Conservation (phyloP, 2,888 invertebrate species). For the Lasioglossum villosulum region DNA sequence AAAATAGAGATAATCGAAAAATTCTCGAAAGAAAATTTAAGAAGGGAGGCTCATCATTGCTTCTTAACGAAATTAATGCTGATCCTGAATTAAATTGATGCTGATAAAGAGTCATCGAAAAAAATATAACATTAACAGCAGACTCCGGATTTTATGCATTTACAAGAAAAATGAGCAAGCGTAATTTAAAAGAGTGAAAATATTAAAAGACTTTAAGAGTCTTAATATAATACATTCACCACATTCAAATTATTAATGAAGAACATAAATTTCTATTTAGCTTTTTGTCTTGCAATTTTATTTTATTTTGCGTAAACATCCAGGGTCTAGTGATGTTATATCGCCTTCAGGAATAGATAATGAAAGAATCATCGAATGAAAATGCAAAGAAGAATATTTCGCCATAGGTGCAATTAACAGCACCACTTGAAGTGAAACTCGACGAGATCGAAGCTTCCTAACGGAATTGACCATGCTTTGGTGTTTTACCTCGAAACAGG, state of each 20-base stretch:
- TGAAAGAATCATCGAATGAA: background rate
- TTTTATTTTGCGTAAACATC: too few species aligned
- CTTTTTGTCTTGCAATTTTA: too few species aligned
- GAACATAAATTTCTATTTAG: too few species aligned
- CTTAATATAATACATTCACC: too few species aligned
- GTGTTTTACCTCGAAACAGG: background rate
- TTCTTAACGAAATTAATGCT: background rate
- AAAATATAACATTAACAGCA: background rate
- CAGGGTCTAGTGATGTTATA: too few species aligned
- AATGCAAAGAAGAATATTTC: background rate
- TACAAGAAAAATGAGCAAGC: too few species aligned
- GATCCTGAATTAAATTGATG: background rate
- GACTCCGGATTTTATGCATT: too few species aligned
- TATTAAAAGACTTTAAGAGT: too few species aligned
- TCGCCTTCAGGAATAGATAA: background rate
- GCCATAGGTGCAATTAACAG: background rate
- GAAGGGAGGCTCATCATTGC: background rate
- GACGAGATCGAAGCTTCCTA: background rate
- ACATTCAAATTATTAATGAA: too few species aligned
- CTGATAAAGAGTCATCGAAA: background rate
- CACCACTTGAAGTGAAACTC: background rate
- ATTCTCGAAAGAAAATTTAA: background rate
- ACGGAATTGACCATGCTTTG: background rate
- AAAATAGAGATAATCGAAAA: background rate
- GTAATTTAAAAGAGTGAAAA: too few species aligned